Percentiles rank a stretch among this genome's conserved stretches.
These are phyloP conservation scores for Acropora yongei DNA, from an alignment of 64 coral and sea anemone species.

Conservation along the genomic window DNA sequence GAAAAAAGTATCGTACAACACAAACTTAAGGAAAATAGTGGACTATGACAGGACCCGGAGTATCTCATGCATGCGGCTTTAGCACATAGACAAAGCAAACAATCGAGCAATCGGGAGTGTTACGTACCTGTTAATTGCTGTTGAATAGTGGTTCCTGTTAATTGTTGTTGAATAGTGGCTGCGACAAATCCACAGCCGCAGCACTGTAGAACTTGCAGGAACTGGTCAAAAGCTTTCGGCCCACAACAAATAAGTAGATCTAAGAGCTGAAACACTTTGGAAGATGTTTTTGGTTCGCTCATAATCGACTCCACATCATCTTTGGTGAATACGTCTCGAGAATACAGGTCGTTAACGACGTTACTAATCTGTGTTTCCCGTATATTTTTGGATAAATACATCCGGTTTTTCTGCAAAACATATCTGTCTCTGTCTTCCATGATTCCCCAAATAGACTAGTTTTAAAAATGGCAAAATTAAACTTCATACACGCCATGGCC, in stretches of 20 bases:
- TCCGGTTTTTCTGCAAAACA: neutral
- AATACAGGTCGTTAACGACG: conserved; percentile 19
- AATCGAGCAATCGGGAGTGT: too few species aligned
- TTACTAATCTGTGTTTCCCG: conserved; percentile 50
- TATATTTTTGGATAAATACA: neutral
- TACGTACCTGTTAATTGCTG: neutral
- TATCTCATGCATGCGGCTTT: too few species aligned
- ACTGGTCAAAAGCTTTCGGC: conserved; percentile 73
- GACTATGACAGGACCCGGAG: too few species aligned
- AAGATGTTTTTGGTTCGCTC: conserved; percentile 1
- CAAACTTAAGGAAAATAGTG: too few species aligned
- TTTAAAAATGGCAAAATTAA: neutral
- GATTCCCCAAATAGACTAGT: neutral
- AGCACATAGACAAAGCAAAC: too few species aligned
- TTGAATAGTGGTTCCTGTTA: neutral
- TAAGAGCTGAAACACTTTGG: conserved; percentile 54
- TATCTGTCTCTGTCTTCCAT: conserved; percentile 8
- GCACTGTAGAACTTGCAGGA: conserved; percentile 55
- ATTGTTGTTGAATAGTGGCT: neutral
- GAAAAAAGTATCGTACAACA: too few species aligned
- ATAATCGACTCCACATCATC: neutral
- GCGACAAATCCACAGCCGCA: neutral
- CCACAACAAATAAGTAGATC: conserved; percentile 67
- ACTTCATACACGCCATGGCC: neutral
- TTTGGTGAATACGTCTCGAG: too few species aligned